Conservation (phyloP, 2,113 vertebrate genomes). For the Alectura lathami region DNA sequence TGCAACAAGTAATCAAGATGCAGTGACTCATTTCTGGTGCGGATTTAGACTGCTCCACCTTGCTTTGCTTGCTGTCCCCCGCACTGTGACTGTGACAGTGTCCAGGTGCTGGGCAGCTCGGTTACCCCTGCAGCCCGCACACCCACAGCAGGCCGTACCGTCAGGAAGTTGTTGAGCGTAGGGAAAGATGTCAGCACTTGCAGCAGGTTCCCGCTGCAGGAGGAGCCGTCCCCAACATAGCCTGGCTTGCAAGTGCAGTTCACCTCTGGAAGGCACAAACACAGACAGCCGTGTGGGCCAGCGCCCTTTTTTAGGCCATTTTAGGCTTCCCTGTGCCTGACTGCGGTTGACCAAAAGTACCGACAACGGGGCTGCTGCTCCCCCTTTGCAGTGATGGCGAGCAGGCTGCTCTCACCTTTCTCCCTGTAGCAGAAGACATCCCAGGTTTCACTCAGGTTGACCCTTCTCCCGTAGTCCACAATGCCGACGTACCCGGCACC, state of each 20-base stretch:
- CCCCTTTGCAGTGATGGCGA: neutral
- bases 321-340: neutral
- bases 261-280: constrained; percentile 81
- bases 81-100: neutral
- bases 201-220: constrained; percentile 89
- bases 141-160: constrained; percentile 72
- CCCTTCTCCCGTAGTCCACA: constrained; percentile 86
- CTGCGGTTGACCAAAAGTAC: neutral
- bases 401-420: constrained; percentile 80
- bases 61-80: neutral
- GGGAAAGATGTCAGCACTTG: constrained; percentile 87
- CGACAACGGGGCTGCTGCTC: neutral
- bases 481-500: constrained; percentile 89
- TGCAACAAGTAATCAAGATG: neutral
- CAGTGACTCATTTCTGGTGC: accelerated
- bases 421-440: constrained; percentile 92
- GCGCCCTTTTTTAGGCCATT: neutral
- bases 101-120: neutral
- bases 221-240: constrained; percentile 87
- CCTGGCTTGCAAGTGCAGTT: constrained; percentile 88
- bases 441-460: constrained; percentile 87
- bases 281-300: neutral
- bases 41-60: neutral
- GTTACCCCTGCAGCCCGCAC: accelerated
- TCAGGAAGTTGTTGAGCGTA: constrained; percentile 85